Percentiles rank a stretch among this genome's conserved stretches.
Conservation (phyloP, 1,140 invertebrate species). For the Mya arenaria region DNA sequence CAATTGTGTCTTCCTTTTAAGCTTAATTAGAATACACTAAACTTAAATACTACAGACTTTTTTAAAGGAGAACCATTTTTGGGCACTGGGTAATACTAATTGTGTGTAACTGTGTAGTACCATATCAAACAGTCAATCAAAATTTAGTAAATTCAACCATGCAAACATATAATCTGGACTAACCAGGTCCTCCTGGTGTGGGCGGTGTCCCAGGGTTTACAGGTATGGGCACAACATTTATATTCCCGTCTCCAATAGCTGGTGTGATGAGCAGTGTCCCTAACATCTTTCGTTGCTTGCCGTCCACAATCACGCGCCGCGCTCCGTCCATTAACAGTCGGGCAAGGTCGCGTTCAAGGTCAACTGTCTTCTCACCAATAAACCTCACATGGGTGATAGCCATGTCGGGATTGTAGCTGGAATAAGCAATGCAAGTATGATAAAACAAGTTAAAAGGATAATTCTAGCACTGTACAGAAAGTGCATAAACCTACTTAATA, state of each 20-base stretch:
- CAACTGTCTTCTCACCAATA: conserved; percentile 22
- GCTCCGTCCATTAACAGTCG: conserved; percentile 41
- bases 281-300: conserved; percentile 27
- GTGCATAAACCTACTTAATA: too few species aligned
- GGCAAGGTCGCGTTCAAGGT: conserved; percentile 6
- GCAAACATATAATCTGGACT: background rate
- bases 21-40: too few species aligned
- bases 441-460: too few species aligned
- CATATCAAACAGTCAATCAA: too few species aligned
- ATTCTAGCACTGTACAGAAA: too few species aligned
- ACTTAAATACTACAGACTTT: too few species aligned
- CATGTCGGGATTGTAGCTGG: conserved; percentile 37
- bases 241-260: conserved; percentile 27
- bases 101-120: too few species aligned
- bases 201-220: conserved; percentile 39
- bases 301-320: conserved; percentile 23
- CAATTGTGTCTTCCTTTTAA: too few species aligned
- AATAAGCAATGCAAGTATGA: background rate
- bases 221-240: conserved; percentile 32
- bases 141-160: background rate
- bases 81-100: too few species aligned
- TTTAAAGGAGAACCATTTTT: too few species aligned
- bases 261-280: conserved; percentile 49
- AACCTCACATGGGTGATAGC: conserved; percentile 39
- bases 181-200: background rate